phyloP scores from a whole-genome alignment of 2,797 vertebrate genomes.

The Apogon hyalosoma region DNA sequence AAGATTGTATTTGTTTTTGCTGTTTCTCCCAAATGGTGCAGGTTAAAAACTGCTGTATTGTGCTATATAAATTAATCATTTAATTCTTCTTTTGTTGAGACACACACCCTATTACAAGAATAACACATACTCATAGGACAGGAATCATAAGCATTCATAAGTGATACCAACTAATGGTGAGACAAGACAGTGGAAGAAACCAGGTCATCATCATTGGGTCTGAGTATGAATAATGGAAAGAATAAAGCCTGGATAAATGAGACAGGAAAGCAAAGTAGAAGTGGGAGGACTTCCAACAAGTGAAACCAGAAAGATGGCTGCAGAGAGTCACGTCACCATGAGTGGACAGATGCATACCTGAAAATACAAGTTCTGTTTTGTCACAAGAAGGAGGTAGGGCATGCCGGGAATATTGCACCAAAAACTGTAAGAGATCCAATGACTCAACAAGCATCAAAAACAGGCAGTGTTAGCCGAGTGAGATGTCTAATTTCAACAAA shows the following conservation, averaged over 20 bases:
- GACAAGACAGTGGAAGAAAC: not conserved
- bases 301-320: slow-evolving; percentile 37
- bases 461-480: not conserved
- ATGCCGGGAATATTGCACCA: not conserved
- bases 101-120: not conserved
- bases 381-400: not conserved
- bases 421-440: not conserved
- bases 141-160: no score
- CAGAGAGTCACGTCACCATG: not conserved
- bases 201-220: slow-evolving; percentile 2
- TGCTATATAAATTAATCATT: not conserved
- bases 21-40: no score
- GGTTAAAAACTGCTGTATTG: not conserved
- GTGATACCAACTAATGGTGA: not conserved
- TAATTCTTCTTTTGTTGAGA: not conserved
- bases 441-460: slow-evolving; percentile 1
- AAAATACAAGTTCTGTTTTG: slow-evolving; percentile 12
- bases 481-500: not conserved
- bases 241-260: not conserved
- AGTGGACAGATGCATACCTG: slow-evolving; percentile 9
- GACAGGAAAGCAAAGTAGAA: not conserved
- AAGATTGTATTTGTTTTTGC: not conserved
- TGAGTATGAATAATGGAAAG: not conserved
- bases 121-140: not conserved
- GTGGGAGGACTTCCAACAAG: slow-evolving; percentile 7